Evolutionary conservation across 2,113 vertebrate species (phyloP).

Genomic region (Neotragus pygmaeus): DNA sequence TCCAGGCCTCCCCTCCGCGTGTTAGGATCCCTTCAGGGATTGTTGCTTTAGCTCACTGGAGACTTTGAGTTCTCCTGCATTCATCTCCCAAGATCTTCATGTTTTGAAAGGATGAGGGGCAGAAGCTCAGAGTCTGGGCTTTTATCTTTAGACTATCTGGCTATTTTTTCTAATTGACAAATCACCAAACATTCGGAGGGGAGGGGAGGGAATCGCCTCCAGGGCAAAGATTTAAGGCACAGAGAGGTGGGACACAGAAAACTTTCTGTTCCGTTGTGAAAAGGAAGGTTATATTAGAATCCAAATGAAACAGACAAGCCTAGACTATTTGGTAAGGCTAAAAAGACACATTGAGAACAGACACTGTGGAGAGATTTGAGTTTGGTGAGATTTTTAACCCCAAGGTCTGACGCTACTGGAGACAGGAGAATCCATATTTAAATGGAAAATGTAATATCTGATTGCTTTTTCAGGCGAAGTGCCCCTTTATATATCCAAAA

Average conservation of each 20-base stretch:
- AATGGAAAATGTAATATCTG: conserved; percentile 65
- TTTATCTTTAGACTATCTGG: neutral
- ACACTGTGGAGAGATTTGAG: neutral
- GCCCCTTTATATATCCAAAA: conserved; percentile 89
- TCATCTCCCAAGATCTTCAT: neutral
- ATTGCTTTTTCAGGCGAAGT: conserved; percentile 84
- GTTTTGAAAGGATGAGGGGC: conserved; percentile 18
- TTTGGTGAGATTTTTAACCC: conserved; percentile 12
- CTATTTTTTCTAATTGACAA: conserved; percentile 46
- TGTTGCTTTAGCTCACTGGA: conserved; percentile 34
- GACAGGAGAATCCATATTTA: conserved; percentile 33
- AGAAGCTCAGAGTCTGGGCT: neutral
- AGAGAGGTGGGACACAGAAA: neutral
- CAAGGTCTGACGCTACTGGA: neutral
- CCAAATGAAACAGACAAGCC: neutral
- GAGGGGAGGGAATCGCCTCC: neutral
- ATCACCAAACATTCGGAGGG: neutral
- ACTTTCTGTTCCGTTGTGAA: neutral
- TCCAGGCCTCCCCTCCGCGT: neutral
- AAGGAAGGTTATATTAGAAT: neutral
- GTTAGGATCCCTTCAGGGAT: neutral
- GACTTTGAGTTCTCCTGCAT: neutral
- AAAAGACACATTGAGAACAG: neutral
- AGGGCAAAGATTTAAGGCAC: neutral
- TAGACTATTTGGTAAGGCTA: neutral